These are phyloP conservation scores for Falco biarmicus DNA, from an alignment of 2,797 vertebrate species.

Conservation along the genomic window DNA sequence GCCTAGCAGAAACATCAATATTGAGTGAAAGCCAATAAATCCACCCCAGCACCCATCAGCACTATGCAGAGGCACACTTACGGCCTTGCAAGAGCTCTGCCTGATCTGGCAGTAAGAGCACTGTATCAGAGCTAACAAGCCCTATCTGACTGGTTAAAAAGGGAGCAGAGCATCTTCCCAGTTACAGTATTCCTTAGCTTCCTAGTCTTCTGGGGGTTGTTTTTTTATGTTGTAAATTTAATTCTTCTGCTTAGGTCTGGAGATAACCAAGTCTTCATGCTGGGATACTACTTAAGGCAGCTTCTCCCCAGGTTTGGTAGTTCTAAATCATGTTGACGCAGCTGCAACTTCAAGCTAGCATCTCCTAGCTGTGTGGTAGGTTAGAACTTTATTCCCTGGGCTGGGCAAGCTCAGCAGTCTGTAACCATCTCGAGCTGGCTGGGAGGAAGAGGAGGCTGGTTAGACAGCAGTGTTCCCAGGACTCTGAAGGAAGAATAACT, in stretches of 20 bases:
- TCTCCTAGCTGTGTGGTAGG: neutral
- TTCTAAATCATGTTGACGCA: neutral
- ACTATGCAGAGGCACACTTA: neutral
- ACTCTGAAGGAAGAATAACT: neutral
- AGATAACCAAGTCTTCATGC: neutral
- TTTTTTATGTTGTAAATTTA: neutral
- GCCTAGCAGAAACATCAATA: neutral
- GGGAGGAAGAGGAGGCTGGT: neutral
- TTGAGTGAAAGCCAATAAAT: neutral
- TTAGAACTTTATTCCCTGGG: neutral
- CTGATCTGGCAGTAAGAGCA: neutral
- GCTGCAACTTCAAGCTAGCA: neutral
- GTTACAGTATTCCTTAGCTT: neutral
- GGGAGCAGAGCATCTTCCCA: neutral
- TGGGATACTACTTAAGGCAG: neutral
- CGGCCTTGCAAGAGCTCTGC: neutral
- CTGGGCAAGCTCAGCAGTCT: neutral
- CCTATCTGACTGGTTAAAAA: neutral
- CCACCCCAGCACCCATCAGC: neutral
- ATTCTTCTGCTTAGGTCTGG: neutral
- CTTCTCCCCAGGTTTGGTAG: neutral
- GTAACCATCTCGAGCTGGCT: neutral
- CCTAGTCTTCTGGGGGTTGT: neutral
- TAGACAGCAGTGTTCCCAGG: neutral
- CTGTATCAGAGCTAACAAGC: neutral